These are phyloP conservation scores for Eueremaeus valkanovi DNA, from an alignment of 2,888 invertebrate genomes.

Conservation along the genomic window DNA sequence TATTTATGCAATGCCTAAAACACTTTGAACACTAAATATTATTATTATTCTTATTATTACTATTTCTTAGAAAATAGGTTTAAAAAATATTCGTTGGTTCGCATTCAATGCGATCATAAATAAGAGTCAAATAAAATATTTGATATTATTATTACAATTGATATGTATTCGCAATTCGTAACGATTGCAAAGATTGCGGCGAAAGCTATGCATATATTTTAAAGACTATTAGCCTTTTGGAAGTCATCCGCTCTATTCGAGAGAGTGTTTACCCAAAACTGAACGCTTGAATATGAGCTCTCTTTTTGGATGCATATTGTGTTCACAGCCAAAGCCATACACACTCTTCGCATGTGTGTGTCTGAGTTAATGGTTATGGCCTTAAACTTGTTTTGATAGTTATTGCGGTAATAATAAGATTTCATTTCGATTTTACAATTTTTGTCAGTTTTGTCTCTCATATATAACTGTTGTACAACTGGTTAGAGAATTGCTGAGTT, in stretches of 20 bases:
- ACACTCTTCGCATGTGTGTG: not conserved
- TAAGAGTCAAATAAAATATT: no score
- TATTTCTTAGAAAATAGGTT: no score
- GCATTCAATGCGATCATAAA: no score
- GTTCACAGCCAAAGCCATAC: not conserved
- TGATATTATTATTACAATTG: no score
- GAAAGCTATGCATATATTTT: not conserved
- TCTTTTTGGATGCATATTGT: not conserved
- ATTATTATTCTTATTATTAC: no score
- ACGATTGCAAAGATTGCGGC: not conserved
- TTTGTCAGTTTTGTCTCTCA: not conserved
- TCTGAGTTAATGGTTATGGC: constrained; percentile 12
- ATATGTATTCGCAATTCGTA: no score
- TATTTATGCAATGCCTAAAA: no score
- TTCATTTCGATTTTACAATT: constrained; percentile 9
- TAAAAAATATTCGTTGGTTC: no score
- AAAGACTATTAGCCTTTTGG: no score
- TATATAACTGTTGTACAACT: not conserved
- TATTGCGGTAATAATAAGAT: constrained; percentile 30
- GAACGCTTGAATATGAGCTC: not conserved
- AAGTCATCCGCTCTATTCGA: not conserved
- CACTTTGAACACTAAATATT: no score
- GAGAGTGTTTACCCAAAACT: not conserved
- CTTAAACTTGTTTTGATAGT: constrained; percentile 9
- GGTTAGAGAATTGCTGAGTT: constrained; percentile 20